These are phyloP conservation scores for Thinocorus orbignyianus DNA, from an alignment of 2,113 vertebrate genomes.

Conservation along the genomic window DNA sequence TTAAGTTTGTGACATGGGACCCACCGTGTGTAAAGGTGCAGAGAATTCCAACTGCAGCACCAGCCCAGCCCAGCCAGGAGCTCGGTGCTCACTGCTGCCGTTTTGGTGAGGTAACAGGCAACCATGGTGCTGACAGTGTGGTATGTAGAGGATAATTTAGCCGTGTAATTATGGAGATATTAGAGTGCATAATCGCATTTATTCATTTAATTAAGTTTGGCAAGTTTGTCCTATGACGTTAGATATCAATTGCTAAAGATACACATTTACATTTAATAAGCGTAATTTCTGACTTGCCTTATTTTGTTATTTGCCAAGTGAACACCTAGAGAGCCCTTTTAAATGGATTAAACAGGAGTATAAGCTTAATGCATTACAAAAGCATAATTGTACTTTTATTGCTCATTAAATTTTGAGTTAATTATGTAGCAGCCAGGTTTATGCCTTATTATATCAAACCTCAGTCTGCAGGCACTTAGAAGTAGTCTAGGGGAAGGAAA, in stretches of 20 bases:
- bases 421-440: conserved; percentile 68
- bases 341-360: conserved; percentile 46
- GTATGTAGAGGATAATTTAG: conserved; percentile 23
- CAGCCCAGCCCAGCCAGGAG: not conserved
- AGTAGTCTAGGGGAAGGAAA: not conserved
- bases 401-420: conserved; percentile 73
- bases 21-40: not conserved
- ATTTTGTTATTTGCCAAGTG: conserved; percentile 1
- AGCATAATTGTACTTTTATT: conserved; percentile 72
- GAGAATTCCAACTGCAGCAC: not conserved
- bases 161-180: conserved; percentile 50
- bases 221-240: conserved; percentile 35
- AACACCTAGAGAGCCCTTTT: conserved; percentile 31
- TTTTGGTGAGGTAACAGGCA: conserved; percentile 3
- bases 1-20: not conserved
- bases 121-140: accelerated
- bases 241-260: conserved; percentile 43
- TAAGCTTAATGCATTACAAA: conserved; percentile 58
- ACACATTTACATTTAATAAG: conserved; percentile 62
- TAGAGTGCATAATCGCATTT: conserved; percentile 43
- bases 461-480: not conserved
- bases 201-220: conserved; percentile 58
- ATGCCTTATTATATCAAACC: conserved; percentile 7
- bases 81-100: not conserved
- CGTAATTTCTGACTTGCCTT: conserved; percentile 5